Evolutionary conservation across 1,140 invertebrate genomes (phyloP), one percentile per base, ranked within the genome.

Genomic region (Dryas iulia): DNA sequence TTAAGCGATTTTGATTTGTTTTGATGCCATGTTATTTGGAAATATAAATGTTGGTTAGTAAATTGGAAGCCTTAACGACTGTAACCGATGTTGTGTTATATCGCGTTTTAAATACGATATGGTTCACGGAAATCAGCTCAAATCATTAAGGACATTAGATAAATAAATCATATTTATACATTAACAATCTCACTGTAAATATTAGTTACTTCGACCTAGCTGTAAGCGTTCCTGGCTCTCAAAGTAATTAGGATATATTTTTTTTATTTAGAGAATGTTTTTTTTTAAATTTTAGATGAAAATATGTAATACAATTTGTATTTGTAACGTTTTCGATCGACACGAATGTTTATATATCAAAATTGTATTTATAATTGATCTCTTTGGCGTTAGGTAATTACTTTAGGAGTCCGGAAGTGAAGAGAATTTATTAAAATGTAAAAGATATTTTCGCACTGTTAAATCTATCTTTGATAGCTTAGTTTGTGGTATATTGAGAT

Each of bases 361-460:
- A 91, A 87, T 87, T 89, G 84, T 89, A 89, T 89, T 89, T 90
- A 85, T 81, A 84, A 91, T 87, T 91, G 89, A 91, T 91, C 89
- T 91, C 89, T 89, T 91, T 78, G 84, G 84, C 31, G 82, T 83
- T 83, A 91, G 79, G 77, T 82, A 84, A 91, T 90, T 91, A 83
- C 87, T 91, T 87, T 90, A 86, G 85, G 89, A 90, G 89, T 89
- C 86, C 73, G 89, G 86, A 90, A 82, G 84, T 89, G 71, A 84
- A 84, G 84, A 85, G 89, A 91, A 91, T 91, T 90, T 91, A 91
- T 90, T 89, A 89, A 85, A 86, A 83, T 77, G 61, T 87, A 90
- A 88, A 83, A 90, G 77, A 90, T 91, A 91, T 91, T 91, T 91
- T 91, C 86, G 85, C 89, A 91, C 89, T 87, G 86, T 91, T 88